A percentile compares a stretch with the other conserved stretches of the same genome.
These are phyloP conservation scores for Perca fluviatilis DNA, from an alignment of 2,113 vertebrate species.

Conservation along the genomic window DNA sequence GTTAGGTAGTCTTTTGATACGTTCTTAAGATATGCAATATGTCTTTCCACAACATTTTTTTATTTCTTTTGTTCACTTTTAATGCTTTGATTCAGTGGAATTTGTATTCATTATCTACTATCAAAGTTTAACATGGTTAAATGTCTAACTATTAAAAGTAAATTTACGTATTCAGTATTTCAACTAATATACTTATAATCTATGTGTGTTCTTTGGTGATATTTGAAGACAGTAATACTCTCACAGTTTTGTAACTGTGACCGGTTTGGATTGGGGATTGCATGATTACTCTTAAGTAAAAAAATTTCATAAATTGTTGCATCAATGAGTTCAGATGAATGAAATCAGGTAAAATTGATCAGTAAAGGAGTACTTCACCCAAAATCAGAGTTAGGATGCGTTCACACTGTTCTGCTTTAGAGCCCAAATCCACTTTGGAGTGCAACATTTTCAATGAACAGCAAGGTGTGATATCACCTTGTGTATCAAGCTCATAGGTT, in stretches of 20 bases:
- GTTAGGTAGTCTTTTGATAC: background rate
- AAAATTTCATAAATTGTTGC: background rate
- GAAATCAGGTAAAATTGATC: conserved; percentile 1
- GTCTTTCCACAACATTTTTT: background rate
- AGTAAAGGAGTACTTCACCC: conserved; percentile 62
- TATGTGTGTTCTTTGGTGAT: background rate
- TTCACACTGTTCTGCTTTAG: background rate
- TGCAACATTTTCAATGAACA: background rate
- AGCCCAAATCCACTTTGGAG: background rate
- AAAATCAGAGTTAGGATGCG: background rate
- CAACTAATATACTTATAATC: background rate
- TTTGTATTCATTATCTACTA: background rate
- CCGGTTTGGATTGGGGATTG: conserved; percentile 7
- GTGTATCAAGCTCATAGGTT: background rate
- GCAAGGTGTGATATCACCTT: background rate
- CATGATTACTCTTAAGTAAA: background rate
- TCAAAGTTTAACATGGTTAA: background rate
- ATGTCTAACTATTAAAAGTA: background rate
- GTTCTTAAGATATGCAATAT: too few species aligned
- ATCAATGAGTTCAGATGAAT: conserved; percentile 53
- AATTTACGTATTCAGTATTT: background rate
- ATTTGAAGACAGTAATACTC: background rate
- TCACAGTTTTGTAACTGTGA: conserved; percentile 3
- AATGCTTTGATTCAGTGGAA: background rate
- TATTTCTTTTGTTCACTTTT: background rate